Evolutionary conservation across 2,888 invertebrate species (phyloP).

Genomic region (Tipula confusa): DNA sequence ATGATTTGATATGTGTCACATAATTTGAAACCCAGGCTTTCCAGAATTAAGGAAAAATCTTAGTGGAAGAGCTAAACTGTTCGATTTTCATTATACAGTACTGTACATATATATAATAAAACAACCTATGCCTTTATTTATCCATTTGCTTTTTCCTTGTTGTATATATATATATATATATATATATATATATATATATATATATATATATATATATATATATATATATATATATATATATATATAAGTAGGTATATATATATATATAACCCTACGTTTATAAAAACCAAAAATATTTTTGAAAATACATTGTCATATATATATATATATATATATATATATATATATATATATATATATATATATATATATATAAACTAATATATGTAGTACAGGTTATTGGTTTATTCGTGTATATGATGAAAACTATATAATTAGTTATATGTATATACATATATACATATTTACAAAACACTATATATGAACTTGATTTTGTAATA

Average conservation of each 20-base stretch:
- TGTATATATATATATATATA: not conserved
- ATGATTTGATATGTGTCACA: too few species aligned
- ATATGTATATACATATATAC: not conserved
- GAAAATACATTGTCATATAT: not conserved
- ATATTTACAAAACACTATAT: not conserved
- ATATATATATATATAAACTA: too few species aligned
- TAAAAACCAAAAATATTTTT: not conserved
- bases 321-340: too few species aligned
- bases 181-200: not conserved
- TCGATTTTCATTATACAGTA: too few species aligned
- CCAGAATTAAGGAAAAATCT: too few species aligned
- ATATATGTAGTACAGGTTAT: not conserved
- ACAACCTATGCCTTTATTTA: slow-evolving; percentile 26
- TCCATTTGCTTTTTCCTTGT: slow-evolving; percentile 13
- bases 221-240: not conserved
- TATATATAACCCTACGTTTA: not conserved
- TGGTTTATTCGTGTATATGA: not conserved
- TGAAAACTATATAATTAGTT: not conserved
- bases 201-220: not conserved
- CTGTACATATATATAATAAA: not conserved
- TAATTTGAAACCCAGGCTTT: too few species aligned
- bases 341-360: too few species aligned
- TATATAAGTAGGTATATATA: not conserved
- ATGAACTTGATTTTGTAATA: slow-evolving; percentile 25
- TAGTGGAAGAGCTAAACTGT: too few species aligned